Evolutionary conservation across 2,797 vertebrate species (phyloP), one percentile per base, ranked within the genome.

Genomic region (Pseudomugil tenellus): DNA sequence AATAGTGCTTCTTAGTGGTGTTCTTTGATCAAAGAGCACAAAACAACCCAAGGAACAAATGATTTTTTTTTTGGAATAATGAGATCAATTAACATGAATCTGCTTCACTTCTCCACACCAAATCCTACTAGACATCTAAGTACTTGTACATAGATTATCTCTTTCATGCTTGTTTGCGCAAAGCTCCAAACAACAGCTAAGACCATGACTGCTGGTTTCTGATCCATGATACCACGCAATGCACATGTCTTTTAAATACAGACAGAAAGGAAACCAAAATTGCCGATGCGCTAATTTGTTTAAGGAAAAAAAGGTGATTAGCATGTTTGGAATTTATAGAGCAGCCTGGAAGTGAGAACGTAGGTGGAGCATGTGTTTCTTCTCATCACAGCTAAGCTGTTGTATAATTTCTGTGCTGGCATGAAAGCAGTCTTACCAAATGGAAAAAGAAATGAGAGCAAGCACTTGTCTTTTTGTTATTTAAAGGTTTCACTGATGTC

Each of bases 361-460:
- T 76, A 69, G 64, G 68, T 69, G 55, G 57, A 58, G 58, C 67
- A 56, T 79, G 65, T 67, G 70, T 78, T 77, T 59, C 29, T 65
- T 63, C 37, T 52, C 28, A 49, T 63, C 70, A 71, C 21, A 12
- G 29, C 49, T 37, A 41, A 72, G 66, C 2, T 0, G 59, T 65
- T 76, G 52, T 32, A 29, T 74, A 34, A 79, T 80, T 70, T 72
- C 63, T 56, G 28, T 32, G 43, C 29, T 58, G 32, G 17, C 69
- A 57, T 65, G 14, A 71, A 77, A 81, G 56, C 28, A 54, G 51
- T 31, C 59, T 32, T 29, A 67, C 19, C 49, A 65, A 58, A 64
- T 67, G 19, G 58, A 41, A 14, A 10, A 10, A 64, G 67, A 41
- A 61, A 65, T 78, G 32, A 77, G 35, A 21, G 58, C 53, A 65